A percentile compares a stretch with the other conserved stretches of the same genome.
phyloP scores from a whole-genome alignment of 2,113 vertebrate genomes.

The Alosa alosa region DNA sequence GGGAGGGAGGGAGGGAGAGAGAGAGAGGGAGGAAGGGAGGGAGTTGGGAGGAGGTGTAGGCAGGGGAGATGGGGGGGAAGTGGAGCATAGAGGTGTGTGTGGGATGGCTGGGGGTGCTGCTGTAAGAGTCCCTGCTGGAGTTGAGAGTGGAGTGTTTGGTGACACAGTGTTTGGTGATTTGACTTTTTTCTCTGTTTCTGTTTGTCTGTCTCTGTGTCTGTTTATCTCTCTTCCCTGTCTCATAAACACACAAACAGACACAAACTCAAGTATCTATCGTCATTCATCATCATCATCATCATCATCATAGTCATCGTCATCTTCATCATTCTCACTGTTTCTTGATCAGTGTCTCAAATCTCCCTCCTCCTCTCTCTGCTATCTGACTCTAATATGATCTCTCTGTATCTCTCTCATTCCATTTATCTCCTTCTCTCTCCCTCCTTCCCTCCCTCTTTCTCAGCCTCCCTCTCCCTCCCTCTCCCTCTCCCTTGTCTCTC shows the following conservation, averaged over 20 bases:
- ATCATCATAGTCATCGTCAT: background rate
- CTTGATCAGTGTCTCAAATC: background rate
- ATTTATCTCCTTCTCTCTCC: background rate
- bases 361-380: too few species aligned
- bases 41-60: background rate
- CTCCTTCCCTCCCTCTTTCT: background rate
- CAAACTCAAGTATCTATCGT: background rate
- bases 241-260: background rate
- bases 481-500: background rate
- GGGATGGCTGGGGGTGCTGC: background rate
- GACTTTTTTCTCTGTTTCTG: background rate
- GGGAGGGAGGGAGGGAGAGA: background rate
- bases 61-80: background rate
- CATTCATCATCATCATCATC: too few species aligned
- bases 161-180: background rate
- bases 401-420: background rate
- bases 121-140: background rate
- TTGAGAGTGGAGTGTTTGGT: background rate
- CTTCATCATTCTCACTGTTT: background rate
- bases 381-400: background rate
- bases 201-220: background rate
- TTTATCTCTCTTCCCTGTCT: background rate
- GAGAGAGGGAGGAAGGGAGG: background rate
- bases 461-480: conserved; percentile 15
- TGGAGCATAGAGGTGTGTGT: background rate